These are phyloP conservation scores for Caenorhabditis imperialis DNA, from an alignment of 2,888 invertebrate genomes.

Conservation along the genomic window DNA sequence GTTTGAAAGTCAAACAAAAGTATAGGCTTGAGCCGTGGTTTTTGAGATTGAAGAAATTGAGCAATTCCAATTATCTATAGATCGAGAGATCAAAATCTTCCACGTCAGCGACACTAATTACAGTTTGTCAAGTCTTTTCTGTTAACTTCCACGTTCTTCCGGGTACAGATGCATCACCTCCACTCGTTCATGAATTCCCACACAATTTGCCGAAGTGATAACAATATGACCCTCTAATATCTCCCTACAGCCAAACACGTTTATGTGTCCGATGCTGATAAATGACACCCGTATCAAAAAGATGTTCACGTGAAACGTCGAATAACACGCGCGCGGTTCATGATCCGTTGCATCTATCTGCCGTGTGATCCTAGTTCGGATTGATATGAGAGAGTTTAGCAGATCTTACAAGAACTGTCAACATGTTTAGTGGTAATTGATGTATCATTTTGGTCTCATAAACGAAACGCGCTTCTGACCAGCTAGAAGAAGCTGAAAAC, in stretches of 20 bases:
- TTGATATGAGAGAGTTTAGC: slow-evolving; percentile 1
- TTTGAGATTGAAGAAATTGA: no score
- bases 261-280: no score
- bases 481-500: no score
- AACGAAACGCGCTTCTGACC: no score
- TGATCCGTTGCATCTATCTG: slow-evolving; percentile 8
- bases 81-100: no score
- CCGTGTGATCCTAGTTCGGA: slow-evolving; percentile 30
- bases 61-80: no score
- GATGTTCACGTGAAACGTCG: slow-evolving; percentile 36
- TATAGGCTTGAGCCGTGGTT: no score
- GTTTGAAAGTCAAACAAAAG: no score
- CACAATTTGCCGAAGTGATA: neutral
- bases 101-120: no score
- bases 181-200: neutral
- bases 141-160: no score
- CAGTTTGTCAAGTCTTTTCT: no score
- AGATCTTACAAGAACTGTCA: neutral
- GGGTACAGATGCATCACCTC: neutral
- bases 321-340: slow-evolving; percentile 26
- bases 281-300: slow-evolving; percentile 37
- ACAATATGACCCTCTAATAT: slow-evolving; percentile 4
- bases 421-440: slow-evolving; percentile 1
- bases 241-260: neutral
- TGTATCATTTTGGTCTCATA: no score